A percentile compares a stretch with the other conserved stretches of the same genome.
Conservation (phyloP, 2,113 vertebrate species). For the Gasterosteus nipponicus region DNA sequence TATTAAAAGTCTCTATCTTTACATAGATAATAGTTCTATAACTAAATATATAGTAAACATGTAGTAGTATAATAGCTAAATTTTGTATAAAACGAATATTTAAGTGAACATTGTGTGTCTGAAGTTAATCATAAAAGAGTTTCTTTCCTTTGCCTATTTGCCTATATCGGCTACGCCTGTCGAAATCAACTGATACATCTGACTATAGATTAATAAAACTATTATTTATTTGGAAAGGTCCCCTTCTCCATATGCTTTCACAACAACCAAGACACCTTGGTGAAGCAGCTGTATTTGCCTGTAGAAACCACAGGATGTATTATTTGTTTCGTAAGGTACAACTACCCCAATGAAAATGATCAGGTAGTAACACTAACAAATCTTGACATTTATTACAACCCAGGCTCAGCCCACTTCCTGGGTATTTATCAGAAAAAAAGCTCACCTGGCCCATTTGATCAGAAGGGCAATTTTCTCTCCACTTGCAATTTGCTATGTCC, state of each 20-base stretch:
- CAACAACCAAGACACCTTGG: background rate
- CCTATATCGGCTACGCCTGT: no score
- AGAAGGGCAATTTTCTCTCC: slow-evolving; percentile 61
- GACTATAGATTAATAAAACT: slow-evolving; percentile 3
- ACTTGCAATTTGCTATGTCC: slow-evolving; percentile 52
- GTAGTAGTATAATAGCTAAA: no score
- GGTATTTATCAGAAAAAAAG: slow-evolving; percentile 57
- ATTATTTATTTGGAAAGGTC: slow-evolving; percentile 2
- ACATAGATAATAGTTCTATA: background rate
- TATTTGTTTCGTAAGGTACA: slow-evolving; percentile 37
- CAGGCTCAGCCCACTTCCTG: slow-evolving; percentile 10
- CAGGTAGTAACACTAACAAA: slow-evolving; percentile 40
- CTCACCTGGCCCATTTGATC: slow-evolving; percentile 21
- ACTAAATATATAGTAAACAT: no score
- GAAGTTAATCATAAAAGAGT: background rate
- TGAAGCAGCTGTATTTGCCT: slow-evolving; percentile 5
- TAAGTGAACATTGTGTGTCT: background rate
- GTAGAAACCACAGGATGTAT: slow-evolving; percentile 6
- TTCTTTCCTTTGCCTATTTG: background rate
- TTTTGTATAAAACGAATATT: background rate
- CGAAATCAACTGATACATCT: background rate
- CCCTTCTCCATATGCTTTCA: background rate
- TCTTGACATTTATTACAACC: slow-evolving; percentile 63
- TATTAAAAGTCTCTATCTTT: background rate
- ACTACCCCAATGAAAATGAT: slow-evolving; percentile 37